Percentiles rank a stretch among this genome's conserved stretches.
These are phyloP conservation scores for Notarius lentiginosus DNA, from an alignment of 2,113 vertebrate species.

Conservation along the genomic window DNA sequence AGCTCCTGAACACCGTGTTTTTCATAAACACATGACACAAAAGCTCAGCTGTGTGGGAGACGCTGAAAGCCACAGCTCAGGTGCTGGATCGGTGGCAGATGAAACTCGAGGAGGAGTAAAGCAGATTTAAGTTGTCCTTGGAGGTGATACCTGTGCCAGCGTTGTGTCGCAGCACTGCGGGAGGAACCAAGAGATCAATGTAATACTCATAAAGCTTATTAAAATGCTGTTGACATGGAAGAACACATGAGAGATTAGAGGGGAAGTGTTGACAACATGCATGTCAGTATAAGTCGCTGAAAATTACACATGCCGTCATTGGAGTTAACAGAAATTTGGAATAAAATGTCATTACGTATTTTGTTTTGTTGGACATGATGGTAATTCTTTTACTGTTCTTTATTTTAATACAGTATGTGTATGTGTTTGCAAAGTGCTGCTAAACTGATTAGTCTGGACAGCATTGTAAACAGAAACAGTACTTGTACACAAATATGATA, in stretches of 20 bases:
- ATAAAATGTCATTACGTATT: conserved; percentile 30
- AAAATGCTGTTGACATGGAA: conserved; percentile 33
- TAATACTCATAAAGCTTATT: conserved; percentile 43
- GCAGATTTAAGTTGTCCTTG: conserved; percentile 71
- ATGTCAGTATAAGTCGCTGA: conserved; percentile 1
- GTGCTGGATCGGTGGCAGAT: conserved; percentile 68
- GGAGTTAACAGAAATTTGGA: conserved; percentile 12
- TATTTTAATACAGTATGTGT: background rate
- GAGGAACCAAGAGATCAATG: conserved; percentile 41
- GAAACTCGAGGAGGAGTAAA: conserved; percentile 71
- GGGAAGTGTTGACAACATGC: conserved; percentile 19
- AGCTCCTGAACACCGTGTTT: conserved; percentile 66
- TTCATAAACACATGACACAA: conserved; percentile 73
- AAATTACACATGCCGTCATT: too few relatives aligned
- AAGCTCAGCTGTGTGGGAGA: conserved; percentile 61
- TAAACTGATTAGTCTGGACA: conserved; percentile 13
- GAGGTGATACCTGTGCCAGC: conserved; percentile 73
- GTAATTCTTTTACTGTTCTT: conserved; percentile 18
- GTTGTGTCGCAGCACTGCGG: conserved; percentile 60
- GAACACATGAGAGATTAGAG: conserved; percentile 37
- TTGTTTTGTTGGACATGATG: conserved; percentile 30
- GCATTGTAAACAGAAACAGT: background rate
- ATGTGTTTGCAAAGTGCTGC: background rate
- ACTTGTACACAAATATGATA: background rate
- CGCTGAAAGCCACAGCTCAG: conserved; percentile 15